These are phyloP conservation scores for Diplolepis rosae DNA, from an alignment of 2,888 invertebrate genomes.

Conservation along the genomic window DNA sequence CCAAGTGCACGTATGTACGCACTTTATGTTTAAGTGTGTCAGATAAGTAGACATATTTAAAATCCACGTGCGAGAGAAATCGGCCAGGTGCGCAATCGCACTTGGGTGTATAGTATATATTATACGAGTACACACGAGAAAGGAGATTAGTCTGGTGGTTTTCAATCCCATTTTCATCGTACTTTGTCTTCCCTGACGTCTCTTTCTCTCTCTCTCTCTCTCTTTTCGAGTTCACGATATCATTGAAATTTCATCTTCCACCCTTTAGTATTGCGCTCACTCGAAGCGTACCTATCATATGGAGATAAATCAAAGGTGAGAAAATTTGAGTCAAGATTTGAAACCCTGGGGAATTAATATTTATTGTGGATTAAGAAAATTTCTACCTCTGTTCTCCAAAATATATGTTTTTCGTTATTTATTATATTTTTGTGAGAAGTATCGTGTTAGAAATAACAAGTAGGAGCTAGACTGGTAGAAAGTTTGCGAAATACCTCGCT, in stretches of 20 bases:
- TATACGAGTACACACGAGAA: slow-evolving; percentile 50
- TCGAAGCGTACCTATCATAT: slow-evolving; percentile 51
- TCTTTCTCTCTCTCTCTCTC: slow-evolving; percentile 36
- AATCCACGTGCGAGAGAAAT: slow-evolving; percentile 47
- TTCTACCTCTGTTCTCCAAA: too few relatives aligned
- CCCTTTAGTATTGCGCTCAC: slow-evolving; percentile 24
- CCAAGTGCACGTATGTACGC: slow-evolving; percentile 48
- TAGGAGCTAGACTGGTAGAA: too few relatives aligned
- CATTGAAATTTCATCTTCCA: slow-evolving; percentile 53
- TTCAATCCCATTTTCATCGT: slow-evolving; percentile 73
- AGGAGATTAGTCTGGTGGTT: slow-evolving; percentile 71
- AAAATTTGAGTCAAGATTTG: slow-evolving; percentile 26
- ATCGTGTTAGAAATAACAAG: too few relatives aligned
- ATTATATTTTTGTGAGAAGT: too few relatives aligned
- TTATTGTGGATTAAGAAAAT: too few relatives aligned
- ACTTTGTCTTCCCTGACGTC: slow-evolving; percentile 48
- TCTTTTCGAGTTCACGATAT: slow-evolving; percentile 46
- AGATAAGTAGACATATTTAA: slow-evolving; percentile 23
- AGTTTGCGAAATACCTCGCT: too few relatives aligned
- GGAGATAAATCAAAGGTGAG: slow-evolving; percentile 62
- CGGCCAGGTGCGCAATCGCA: slow-evolving; percentile 48
- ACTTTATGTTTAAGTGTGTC: slow-evolving; percentile 41
- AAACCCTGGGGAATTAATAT: slow-evolving; percentile 31
- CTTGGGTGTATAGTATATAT: slow-evolving; percentile 46
- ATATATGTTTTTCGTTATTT: too few relatives aligned